These are phyloP conservation scores for Galeopterus variegatus DNA, from an alignment of 2,113 vertebrate species.

Conservation along the genomic window DNA sequence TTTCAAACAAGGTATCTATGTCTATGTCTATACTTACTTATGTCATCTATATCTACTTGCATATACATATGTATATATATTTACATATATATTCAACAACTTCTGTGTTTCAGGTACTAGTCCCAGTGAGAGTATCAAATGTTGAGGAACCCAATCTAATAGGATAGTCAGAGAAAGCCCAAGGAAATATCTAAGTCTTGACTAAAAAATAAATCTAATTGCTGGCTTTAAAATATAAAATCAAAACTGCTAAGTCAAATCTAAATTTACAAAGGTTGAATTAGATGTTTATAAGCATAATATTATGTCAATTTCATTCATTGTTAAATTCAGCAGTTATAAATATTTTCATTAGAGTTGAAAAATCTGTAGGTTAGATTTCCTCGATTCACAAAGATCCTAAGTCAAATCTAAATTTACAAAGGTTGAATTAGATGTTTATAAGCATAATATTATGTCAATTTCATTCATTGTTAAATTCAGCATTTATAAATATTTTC, in stretches of 20 bases:
- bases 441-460: conserved; percentile 30
- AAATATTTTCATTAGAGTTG: conserved; percentile 60
- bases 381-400: conserved; percentile 41
- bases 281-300: conserved; percentile 55
- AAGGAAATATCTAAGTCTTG: background rate
- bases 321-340: conserved; percentile 9
- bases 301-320: background rate
- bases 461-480: conserved; percentile 4
- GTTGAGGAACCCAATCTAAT: background rate
- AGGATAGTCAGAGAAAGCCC: background rate
- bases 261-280: conserved; percentile 52
- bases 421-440: conserved; percentile 54
- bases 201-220: background rate
- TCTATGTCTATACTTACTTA: background rate
- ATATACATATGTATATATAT: background rate
- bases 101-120: background rate
- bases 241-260: conserved; percentile 11
- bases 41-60: background rate
- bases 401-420: too few species aligned
- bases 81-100: background rate
- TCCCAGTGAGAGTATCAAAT: background rate
- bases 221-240: conserved; percentile 50
- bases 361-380: conserved; percentile 57
- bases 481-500: conserved; percentile 47
- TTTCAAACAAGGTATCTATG: background rate